phyloP scores from a whole-genome alignment of 1,140 invertebrate species.

The Sycobia sp. region DNA sequence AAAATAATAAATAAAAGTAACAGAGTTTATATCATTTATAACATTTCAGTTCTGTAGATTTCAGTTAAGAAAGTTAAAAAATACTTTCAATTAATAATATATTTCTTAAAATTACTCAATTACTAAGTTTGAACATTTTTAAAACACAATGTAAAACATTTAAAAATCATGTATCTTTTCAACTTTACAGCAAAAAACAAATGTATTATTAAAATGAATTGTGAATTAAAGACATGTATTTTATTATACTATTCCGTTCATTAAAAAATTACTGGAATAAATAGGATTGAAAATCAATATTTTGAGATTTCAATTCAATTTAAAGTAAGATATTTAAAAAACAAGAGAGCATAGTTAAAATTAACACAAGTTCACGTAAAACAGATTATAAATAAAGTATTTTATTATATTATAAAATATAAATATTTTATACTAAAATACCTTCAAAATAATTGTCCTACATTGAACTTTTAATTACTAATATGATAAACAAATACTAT shows the following conservation, averaged over 20 bases:
- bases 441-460: not conserved
- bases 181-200: constrained; percentile 25
- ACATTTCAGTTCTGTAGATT: too few relatives aligned
- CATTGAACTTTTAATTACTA: not conserved
- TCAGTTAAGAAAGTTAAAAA: too few relatives aligned
- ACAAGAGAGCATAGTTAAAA: not conserved
- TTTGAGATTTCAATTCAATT: constrained; percentile 11
- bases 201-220: constrained; percentile 7
- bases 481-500: not conserved
- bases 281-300: constrained; percentile 12
- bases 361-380: not conserved
- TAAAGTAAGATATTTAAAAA: constrained; percentile 10
- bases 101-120: constrained; percentile 4
- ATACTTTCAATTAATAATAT: too few relatives aligned
- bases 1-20: too few relatives aligned
- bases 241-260: constrained; percentile 2
- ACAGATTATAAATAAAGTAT: not conserved
- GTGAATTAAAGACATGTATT: not conserved
- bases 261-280: not conserved
- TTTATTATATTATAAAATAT: too few relatives aligned
- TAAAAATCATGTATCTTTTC: too few relatives aligned
- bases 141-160: too few relatives aligned
- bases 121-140: not conserved
- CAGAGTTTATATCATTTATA: too few relatives aligned
- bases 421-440: not conserved